phyloP scores from a whole-genome alignment of 2,888 invertebrate species.

The Hyppa rectilinea region DNA sequence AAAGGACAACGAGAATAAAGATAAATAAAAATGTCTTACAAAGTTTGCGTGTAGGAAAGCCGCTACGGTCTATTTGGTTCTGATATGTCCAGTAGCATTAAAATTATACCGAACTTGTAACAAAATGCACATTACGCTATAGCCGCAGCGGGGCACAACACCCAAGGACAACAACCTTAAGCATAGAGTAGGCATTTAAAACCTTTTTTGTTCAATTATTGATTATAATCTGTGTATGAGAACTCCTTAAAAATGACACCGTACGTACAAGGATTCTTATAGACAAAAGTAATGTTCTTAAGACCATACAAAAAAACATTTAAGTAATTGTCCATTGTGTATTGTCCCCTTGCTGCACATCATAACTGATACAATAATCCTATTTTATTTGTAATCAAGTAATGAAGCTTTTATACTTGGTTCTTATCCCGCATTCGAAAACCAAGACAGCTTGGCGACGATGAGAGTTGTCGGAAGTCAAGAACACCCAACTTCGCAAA shows the following conservation, averaged over 20 bases:
- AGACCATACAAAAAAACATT: too few species aligned
- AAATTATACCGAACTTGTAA: slow-evolving; percentile 50
- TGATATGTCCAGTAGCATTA: slow-evolving; percentile 57
- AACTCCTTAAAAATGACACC: neutral
- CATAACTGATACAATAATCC: slow-evolving; percentile 7
- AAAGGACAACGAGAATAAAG: slow-evolving; percentile 47
- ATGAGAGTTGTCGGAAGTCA: neutral
- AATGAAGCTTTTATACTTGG: neutral
- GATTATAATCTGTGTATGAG: neutral
- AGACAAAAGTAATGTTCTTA: neutral
- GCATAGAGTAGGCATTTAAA: neutral
- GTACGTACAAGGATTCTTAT: neutral
- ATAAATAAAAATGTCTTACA: slow-evolving; percentile 53
- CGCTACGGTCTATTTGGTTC: slow-evolving; percentile 55
- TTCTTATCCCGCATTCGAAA: neutral
- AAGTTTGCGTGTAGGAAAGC: slow-evolving; percentile 55
- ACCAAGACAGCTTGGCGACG: neutral
- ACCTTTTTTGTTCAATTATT: neutral
- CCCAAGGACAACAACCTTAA: neutral
- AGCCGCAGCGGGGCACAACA: slow-evolving; percentile 8
- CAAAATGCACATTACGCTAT: slow-evolving; percentile 16
- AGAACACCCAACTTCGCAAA: neutral
- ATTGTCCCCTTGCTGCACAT: slow-evolving; percentile 6
- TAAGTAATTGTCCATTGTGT: too few species aligned
- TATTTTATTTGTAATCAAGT: slow-evolving; percentile 19